phyloP scores from a whole-genome alignment of 2,797 vertebrate genomes.

The Cryptoblepharus egeriae region DNA sequence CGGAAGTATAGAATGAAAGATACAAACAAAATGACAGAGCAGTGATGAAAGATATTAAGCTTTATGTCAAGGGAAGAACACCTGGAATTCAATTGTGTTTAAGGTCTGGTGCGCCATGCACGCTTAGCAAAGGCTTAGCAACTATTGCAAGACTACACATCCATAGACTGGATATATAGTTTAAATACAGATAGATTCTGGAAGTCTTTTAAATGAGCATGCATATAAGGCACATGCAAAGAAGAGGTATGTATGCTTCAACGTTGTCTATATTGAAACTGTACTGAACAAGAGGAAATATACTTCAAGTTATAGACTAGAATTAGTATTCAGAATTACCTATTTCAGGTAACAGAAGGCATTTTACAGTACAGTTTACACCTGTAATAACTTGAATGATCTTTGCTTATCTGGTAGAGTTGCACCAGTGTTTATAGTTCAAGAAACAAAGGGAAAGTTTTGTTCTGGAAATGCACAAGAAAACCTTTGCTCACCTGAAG shows the following conservation, averaged over 20 bases:
- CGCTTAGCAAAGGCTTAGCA: constrained; percentile 66
- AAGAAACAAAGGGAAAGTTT: neutral
- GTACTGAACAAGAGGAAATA: constrained; percentile 7
- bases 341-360: constrained; percentile 29
- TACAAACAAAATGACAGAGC: constrained; percentile 84
- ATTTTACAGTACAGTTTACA: too few relatives aligned
- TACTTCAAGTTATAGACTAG: constrained; percentile 8
- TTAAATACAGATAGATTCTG: constrained; percentile 26
- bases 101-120: constrained; percentile 71
- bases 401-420: constrained; percentile 24
- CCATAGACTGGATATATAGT: constrained; percentile 44
- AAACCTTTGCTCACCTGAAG: constrained; percentile 86
- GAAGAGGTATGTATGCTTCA: constrained; percentile 37
- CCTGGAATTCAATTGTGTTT: constrained; percentile 62
- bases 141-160: constrained; percentile 48
- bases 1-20: constrained; percentile 83
- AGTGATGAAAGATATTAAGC: constrained; percentile 82
- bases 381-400: neutral
- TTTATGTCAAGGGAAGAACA: constrained; percentile 77
- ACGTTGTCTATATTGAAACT: constrained; percentile 43
- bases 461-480: neutral
- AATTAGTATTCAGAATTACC: neutral
- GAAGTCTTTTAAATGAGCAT: constrained; percentile 46
- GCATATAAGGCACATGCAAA: constrained; percentile 72
- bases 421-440: neutral